Conservation (phyloP, 2,888 invertebrate genomes). For the Pollenia labialis region DNA sequence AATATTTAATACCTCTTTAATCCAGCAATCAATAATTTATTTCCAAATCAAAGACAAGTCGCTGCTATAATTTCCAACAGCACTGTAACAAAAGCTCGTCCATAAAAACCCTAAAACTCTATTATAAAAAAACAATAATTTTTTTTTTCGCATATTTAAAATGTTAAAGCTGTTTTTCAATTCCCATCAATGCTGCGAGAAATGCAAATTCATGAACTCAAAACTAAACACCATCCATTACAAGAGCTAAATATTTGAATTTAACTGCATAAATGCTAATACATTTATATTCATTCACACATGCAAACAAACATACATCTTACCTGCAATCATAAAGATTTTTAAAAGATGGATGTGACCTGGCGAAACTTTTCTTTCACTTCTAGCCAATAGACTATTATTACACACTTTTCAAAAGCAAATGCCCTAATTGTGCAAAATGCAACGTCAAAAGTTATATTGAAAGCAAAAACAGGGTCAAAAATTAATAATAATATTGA, state of each 20-base stretch:
- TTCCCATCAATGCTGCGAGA: background rate
- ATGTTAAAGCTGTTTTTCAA: conserved; percentile 17
- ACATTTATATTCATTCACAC: background rate
- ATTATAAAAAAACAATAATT: background rate
- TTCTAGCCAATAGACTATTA: too few species aligned
- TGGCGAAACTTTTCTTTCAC: too few species aligned
- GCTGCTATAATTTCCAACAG: background rate
- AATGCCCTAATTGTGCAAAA: too few species aligned
- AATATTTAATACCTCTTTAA: too few species aligned
- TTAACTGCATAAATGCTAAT: background rate
- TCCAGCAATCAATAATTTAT: too few species aligned
- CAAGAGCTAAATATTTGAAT: background rate
- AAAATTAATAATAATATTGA: too few species aligned
- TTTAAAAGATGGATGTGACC: too few species aligned
- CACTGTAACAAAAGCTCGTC: background rate
- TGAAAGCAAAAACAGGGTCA: too few species aligned
- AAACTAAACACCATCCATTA: conserved; percentile 16
- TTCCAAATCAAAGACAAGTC: too few species aligned
- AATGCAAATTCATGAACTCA: conserved; percentile 2
- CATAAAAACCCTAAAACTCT: background rate
- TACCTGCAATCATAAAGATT: too few species aligned
- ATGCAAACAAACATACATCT: background rate
- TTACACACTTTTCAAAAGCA: too few species aligned
- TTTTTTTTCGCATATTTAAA: conserved; percentile 10
- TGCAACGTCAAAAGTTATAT: too few species aligned